Evolutionary conservation across 2,888 invertebrate species (phyloP).

Genomic region (Xanthorhoe spadicearia): DNA sequence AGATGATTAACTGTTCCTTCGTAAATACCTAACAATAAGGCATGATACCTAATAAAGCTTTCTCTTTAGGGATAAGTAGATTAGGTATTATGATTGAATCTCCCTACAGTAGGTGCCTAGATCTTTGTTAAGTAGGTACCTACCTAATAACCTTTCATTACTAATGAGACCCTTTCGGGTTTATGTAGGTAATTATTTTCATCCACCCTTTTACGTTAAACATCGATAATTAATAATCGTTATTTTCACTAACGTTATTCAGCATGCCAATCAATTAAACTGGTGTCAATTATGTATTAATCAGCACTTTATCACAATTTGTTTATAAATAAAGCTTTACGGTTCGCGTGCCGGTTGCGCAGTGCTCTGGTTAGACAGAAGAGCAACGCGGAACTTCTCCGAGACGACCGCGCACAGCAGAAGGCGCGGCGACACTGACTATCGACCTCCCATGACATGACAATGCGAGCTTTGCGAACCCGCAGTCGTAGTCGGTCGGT

Average conservation of each 20-base stretch:
- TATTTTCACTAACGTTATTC: conserved; percentile 49
- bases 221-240: conserved; percentile 48
- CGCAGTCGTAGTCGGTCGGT: conserved; percentile 72
- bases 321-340: conserved; percentile 72
- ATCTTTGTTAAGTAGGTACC: not conserved
- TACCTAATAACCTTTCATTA: conserved; percentile 5
- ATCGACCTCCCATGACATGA: conserved; percentile 70
- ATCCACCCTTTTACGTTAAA: conserved; percentile 58
- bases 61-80: conserved; percentile 14
- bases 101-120: too few relatives aligned
- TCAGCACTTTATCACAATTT: conserved; percentile 57
- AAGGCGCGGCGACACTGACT: conserved; percentile 74
- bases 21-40: too few relatives aligned
- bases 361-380: conserved; percentile 47
- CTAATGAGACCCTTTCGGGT: conserved; percentile 38
- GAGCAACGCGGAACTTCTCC: conserved; percentile 22
- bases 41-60: conserved; percentile 15
- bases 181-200: conserved; percentile 54
- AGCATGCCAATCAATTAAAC: conserved; percentile 46
- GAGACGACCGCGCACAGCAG: conserved; percentile 61
- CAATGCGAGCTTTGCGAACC: conserved; percentile 60
- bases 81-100: not conserved
- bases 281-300: conserved; percentile 39
- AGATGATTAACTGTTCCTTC: too few relatives aligned
- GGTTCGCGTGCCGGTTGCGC: conserved; percentile 55